These are phyloP conservation scores for Tricholaema leucomelas DNA, from an alignment of 2,113 vertebrate genomes.

Conservation along the genomic window DNA sequence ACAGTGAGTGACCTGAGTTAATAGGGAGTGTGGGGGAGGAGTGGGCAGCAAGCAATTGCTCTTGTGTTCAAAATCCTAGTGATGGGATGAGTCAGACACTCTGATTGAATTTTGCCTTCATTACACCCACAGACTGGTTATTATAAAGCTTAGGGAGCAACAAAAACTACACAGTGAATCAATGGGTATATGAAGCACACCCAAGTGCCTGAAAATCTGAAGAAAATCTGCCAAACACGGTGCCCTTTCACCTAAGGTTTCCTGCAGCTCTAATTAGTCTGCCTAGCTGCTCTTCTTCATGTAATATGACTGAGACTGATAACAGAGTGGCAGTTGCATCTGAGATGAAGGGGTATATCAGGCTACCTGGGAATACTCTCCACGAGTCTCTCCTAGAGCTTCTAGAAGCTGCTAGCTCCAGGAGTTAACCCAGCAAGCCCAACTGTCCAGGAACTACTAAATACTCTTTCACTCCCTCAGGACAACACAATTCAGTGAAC, in stretches of 20 bases:
- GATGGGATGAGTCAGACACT: conserved; percentile 61
- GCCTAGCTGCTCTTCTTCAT: background rate
- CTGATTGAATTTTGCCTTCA: conserved; percentile 66
- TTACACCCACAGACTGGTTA: conserved; percentile 60
- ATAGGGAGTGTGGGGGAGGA: conserved; percentile 43
- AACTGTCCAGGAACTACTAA: background rate
- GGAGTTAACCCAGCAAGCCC: background rate
- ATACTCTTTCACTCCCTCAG: background rate
- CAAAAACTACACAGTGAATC: background rate
- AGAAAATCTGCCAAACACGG: background rate
- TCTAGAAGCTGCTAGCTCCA: background rate
- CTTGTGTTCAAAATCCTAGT: conserved; percentile 56
- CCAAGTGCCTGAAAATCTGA: background rate
- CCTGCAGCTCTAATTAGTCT: background rate
- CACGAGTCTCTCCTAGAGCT: background rate
- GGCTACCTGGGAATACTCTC: background rate
- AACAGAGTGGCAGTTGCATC: background rate
- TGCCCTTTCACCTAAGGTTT: background rate
- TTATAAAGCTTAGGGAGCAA: conserved; percentile 51
- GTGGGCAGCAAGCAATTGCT: conserved; percentile 63
- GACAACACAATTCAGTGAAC: background rate
- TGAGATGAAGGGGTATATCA: background rate
- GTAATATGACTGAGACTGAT: background rate
- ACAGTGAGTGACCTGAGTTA: conserved; percentile 57
- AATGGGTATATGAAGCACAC: background rate